phyloP scores from a whole-genome alignment of 1,140 invertebrate genomes.

The Contarinia nasturtii region DNA sequence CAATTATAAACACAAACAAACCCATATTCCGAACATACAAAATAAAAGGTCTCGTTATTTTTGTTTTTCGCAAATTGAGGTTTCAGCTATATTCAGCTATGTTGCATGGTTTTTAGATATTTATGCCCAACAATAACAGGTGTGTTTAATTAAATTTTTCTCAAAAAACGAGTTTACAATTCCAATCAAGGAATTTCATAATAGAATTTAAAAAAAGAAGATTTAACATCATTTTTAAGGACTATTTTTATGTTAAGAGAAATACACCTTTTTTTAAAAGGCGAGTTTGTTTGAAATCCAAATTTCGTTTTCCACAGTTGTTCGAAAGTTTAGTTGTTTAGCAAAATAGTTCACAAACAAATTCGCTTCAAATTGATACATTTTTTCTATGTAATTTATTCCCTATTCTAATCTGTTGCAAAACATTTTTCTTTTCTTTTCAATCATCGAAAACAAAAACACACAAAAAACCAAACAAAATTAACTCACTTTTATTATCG shows the following conservation, averaged over 20 bases:
- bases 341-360: no score
- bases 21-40: conserved; percentile 2
- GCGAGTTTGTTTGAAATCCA: not conserved
- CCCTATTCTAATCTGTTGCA: not conserved
- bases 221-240: no score
- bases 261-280: not conserved
- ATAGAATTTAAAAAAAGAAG: no score
- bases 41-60: conserved; percentile 2
- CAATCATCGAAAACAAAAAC: not conserved
- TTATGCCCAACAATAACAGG: no score
- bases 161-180: conserved; percentile 1
- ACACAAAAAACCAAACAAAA: not conserved
- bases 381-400: not conserved
- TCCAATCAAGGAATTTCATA: no score
- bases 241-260: not conserved
- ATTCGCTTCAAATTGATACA: not conserved
- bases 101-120: no score
- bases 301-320: not conserved
- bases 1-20: conserved; percentile 1
- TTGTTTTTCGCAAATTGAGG: not conserved
- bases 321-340: not conserved
- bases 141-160: not conserved
- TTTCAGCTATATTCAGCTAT: no score
- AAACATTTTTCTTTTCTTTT: not conserved
- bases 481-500: not conserved